A percentile compares a stretch with the other conserved stretches of the same genome.
Conservation (phyloP, 2,888 invertebrate genomes). For the Brachylomia viminalis region DNA sequence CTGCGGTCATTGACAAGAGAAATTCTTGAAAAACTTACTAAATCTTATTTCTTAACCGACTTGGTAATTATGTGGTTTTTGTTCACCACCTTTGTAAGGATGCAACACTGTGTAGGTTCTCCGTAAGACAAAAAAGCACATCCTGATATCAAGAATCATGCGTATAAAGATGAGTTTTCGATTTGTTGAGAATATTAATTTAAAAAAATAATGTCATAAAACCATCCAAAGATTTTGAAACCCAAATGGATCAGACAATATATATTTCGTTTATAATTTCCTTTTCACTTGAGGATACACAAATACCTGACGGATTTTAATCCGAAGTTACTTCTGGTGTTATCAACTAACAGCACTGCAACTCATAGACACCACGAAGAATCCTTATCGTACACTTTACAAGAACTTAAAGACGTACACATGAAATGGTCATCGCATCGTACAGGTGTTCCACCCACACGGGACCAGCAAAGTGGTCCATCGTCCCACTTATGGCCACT, state of each 20-base stretch:
- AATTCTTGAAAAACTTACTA: slow-evolving; percentile 24
- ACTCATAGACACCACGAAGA: neutral
- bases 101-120: neutral
- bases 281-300: neutral
- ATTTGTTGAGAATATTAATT: neutral
- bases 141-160: neutral
- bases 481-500: slow-evolving; percentile 65
- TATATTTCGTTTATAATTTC: neutral
- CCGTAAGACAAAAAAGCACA: neutral
- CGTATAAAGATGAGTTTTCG: neutral
- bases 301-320: neutral
- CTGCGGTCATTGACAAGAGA: slow-evolving; percentile 40
- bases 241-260: neutral
- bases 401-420: slow-evolving; percentile 11
- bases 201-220: neutral
- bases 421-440: slow-evolving; percentile 48
- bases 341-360: neutral
- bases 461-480: slow-evolving; percentile 60
- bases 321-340: neutral
- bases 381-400: neutral
- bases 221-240: neutral
- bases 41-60: neutral
- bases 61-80: neutral
- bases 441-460: slow-evolving; percentile 68
- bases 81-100: slow-evolving; percentile 12